Evolutionary conservation across 1,140 invertebrate species (phyloP).

Genomic region (Mizuhopecten yessoensis): DNA sequence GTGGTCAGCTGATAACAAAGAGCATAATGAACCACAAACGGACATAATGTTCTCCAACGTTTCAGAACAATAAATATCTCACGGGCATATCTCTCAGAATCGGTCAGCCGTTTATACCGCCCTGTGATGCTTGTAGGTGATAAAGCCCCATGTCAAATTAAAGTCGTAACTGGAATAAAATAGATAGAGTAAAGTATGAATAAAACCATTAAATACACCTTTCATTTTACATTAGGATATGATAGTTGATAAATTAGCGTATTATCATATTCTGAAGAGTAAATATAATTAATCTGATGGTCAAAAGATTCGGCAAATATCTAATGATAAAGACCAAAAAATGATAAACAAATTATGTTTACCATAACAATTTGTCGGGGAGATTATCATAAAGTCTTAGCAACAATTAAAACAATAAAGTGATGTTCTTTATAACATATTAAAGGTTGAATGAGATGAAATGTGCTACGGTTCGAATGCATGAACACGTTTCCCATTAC

Average conservation of each 20-base stretch:
- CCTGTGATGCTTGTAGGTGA: neutral
- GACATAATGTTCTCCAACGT: constrained; percentile 31
- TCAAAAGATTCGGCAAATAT: no score
- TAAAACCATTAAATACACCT: constrained; percentile 2
- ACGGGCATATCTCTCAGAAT: neutral
- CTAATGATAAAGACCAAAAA: no score
- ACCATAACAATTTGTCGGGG: no score
- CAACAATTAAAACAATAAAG: no score
- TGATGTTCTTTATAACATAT: no score
- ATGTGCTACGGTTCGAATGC: no score
- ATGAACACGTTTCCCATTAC: no score
- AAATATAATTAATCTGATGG: no score
- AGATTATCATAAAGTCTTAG: no score
- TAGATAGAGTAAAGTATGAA: constrained; percentile 19
- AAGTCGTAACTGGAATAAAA: constrained; percentile 12
- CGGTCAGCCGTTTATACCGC: constrained; percentile 1
- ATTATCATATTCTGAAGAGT: neutral
- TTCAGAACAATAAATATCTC: constrained; percentile 39
- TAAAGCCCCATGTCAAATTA: constrained; percentile 4
- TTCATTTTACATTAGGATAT: constrained; percentile 17
- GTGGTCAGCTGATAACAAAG: constrained; percentile 38
- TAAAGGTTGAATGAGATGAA: no score
- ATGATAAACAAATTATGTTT: no score
- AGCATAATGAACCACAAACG: constrained; percentile 38
- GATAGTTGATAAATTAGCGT: neutral